Evolutionary conservation across 2,797 vertebrate genomes (phyloP).

Genomic region (Periophthalmus magnuspinnatus): DNA sequence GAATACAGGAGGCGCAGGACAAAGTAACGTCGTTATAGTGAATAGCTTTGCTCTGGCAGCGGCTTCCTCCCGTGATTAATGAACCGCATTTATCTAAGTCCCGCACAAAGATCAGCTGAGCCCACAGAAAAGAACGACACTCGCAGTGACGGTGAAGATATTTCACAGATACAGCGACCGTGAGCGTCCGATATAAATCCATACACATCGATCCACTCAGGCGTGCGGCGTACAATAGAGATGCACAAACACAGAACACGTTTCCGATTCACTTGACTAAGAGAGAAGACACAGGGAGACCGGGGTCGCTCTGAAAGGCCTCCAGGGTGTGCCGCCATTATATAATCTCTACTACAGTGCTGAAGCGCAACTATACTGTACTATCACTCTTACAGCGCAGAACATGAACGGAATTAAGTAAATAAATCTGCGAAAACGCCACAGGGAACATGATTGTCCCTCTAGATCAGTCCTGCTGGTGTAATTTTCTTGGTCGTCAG

Average conservation of each 20-base stretch:
- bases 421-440: background rate
- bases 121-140: background rate
- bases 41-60: background rate
- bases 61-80: constrained; percentile 1
- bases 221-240: background rate
- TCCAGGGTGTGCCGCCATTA: background rate
- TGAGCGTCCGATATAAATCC: background rate
- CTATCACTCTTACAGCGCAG: background rate
- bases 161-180: background rate
- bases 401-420: background rate
- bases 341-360: constrained; percentile 15
- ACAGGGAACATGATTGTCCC: background rate
- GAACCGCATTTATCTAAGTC: background rate
- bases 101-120: constrained; percentile 3
- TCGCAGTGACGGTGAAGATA: background rate
- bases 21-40: background rate
- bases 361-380: background rate
- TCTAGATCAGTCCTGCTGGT: too few relatives aligned
- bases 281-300: background rate
- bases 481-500: too few relatives aligned
- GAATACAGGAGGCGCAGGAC: too few relatives aligned
- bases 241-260: background rate
- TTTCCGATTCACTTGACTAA: constrained; percentile 6
- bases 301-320: background rate
- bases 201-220: background rate